Percentiles rank a stretch among this genome's conserved stretches.
Evolutionary conservation across 30 jellyfish, hydroid and myxozoan genomes (phyloP).

Genomic region (Hydractinia symbiolongicarpus): DNA sequence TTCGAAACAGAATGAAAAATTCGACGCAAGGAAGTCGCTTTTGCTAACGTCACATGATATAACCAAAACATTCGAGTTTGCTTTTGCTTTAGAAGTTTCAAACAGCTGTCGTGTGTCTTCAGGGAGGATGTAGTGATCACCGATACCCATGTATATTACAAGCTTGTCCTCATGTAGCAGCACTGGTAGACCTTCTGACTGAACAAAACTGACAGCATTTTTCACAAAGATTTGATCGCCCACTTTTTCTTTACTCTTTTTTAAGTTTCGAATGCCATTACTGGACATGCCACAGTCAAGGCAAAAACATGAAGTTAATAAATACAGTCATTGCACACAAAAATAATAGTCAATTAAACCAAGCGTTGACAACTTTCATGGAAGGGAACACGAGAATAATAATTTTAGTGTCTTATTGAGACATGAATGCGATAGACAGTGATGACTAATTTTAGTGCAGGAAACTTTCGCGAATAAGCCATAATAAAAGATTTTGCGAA

Average conservation of each 20-base stretch:
- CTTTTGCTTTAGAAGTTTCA: slow-evolving; percentile 15
- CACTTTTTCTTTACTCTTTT: slow-evolving; percentile 4
- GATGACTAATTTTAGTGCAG: no score
- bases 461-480: no score
- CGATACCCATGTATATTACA: slow-evolving; percentile 25
- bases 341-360: not conserved
- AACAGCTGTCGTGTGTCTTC: slow-evolving; percentile 16
- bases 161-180: slow-evolving; percentile 17
- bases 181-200: slow-evolving; percentile 18
- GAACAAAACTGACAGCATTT: slow-evolving; percentile 26
- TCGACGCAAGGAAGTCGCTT: not conserved
- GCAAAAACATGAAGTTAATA: not conserved
- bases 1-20: slow-evolving; percentile 26
- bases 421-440: no score
- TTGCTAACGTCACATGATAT: slow-evolving; percentile 3
- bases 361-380: not conserved
- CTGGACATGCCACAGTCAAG: not conserved
- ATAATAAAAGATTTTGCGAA: no score
- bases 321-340: not conserved
- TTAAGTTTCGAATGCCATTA: slow-evolving; percentile 5
- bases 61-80: slow-evolving; percentile 26
- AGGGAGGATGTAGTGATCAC: slow-evolving; percentile 21
- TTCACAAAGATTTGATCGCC: slow-evolving; percentile 15
- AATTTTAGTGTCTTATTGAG: no score
- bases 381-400: no score